Evolutionary conservation across 1,140 invertebrate species (phyloP), one percentile per base, ranked within the genome.

Genomic region (Apolygus lucorum): DNA sequence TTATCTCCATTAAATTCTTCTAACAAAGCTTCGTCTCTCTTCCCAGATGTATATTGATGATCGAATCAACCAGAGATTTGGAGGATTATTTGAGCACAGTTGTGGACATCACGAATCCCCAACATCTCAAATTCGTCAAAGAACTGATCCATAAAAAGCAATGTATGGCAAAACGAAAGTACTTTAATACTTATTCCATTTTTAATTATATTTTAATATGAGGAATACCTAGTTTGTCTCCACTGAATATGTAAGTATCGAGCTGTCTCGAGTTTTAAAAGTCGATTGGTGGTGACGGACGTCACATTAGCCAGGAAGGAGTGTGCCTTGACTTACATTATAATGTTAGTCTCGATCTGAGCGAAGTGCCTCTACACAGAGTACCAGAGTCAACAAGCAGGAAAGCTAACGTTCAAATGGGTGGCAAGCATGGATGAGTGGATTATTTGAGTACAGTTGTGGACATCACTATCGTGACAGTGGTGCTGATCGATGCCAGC

Each of bases 81-180:
- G 86, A 89, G 71, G 84, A 87, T 59, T 89, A 89, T 74, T 84
- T 90, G 73, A 82, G 83, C 74, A 86, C 84, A 49, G 79, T 90
- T 54, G 72, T 91, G 0, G 82, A 88, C 77, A 83, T 82, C 69
- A 82, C 81, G 27, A 84, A 87, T 77, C 76, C 81, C 17, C 82
- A 83, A 67, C 89, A 90, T 77, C 83, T 82, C 71, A 78, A 82
- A 62, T 89, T 90, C 76, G 82, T 87, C 52, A 73, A 79, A 2
- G 85, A 88, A 66, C 80, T 90, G 13, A 34, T 71, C 25, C 70
- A 42, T n/a, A 68, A 27, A 66, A 52, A 69, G 52, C 71, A 67
- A 52, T 4, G 54, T 59, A 24, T 11, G 54, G 11, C 11, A 59
- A 11, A 14, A 17, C 4, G 22, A 13, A 22, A 22, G 54, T 4